Conservation (phyloP, 2,888 invertebrate genomes). For the Eretmocerus hayati region DNA sequence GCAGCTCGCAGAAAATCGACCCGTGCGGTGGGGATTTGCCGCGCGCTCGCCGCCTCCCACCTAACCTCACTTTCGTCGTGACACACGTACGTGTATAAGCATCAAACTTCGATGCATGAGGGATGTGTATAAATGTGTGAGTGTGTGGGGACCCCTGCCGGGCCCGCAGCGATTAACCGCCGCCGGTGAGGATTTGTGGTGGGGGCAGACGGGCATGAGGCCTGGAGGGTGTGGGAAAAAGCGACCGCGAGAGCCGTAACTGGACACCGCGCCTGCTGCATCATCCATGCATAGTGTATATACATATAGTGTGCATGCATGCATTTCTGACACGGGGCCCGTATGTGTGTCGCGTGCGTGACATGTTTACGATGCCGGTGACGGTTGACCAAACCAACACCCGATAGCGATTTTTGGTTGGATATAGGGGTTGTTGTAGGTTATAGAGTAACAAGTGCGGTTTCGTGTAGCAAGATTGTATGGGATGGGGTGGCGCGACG, state of each 20-base stretch:
- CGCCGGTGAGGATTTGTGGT: too few relatives aligned
- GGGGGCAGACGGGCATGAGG: background rate
- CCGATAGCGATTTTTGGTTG: too few relatives aligned
- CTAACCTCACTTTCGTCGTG: background rate
- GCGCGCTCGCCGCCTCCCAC: background rate
- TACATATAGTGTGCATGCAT: background rate
- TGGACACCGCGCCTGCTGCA: constrained; percentile 7
- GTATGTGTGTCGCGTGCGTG: constrained; percentile 18
- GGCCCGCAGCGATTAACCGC: background rate
- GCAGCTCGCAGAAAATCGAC: background rate
- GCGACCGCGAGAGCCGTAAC: constrained; percentile 14
- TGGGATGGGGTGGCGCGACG: too few relatives aligned
- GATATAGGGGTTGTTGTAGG: too few relatives aligned
- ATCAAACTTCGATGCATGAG: too few relatives aligned
- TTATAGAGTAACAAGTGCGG: too few relatives aligned
- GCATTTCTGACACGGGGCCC: background rate
- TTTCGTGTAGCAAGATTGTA: too few relatives aligned
- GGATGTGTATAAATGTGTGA: background rate
- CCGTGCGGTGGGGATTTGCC: background rate
- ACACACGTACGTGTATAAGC: too few relatives aligned
- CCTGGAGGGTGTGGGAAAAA: constrained; percentile 21
- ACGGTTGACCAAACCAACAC: background rate
- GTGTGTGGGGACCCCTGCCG: background rate
- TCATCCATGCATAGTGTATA: background rate
- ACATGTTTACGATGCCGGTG: constrained; percentile 14